Conservation (phyloP, 1,140 invertebrate species). For the Plutomurus gul region DNA sequence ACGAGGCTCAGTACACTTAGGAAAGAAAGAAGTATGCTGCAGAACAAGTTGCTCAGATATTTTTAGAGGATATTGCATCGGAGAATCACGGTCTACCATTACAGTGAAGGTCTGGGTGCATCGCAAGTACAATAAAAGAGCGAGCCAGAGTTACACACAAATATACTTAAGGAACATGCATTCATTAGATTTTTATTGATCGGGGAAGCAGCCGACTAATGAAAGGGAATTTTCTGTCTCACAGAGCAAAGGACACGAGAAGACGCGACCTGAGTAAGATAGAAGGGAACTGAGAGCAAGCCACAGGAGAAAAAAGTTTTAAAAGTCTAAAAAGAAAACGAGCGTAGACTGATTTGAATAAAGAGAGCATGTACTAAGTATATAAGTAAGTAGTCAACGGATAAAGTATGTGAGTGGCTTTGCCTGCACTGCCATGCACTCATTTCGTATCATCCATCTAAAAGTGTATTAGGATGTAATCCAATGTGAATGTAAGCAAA, state of each 20-base stretch:
- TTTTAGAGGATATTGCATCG: too few relatives aligned
- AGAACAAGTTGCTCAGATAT: too few relatives aligned
- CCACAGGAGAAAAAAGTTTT: slow-evolving; percentile 21
- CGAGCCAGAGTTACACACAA: slow-evolving; percentile 25
- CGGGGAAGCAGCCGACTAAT: slow-evolving; percentile 24
- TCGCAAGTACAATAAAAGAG: not conserved
- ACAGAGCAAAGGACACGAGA: not conserved
- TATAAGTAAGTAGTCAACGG: not conserved
- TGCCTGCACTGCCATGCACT: too few relatives aligned
- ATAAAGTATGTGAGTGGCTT: not conserved
- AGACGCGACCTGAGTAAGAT: not conserved
- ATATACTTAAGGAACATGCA: slow-evolving; percentile 41
- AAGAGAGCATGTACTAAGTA: slow-evolving; percentile 1
- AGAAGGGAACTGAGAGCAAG: not conserved
- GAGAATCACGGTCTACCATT: too few relatives aligned
- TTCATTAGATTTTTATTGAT: slow-evolving; percentile 46
- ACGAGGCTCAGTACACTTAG: too few relatives aligned
- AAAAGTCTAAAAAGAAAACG: not conserved
- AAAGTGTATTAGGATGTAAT: slow-evolving; percentile 1
- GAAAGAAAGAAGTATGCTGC: too few relatives aligned
- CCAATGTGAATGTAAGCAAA: not conserved
- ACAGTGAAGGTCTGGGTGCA: too few relatives aligned
- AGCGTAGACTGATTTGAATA: slow-evolving; percentile 13
- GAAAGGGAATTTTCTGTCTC: slow-evolving; percentile 21
- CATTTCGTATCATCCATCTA: not conserved